These are phyloP conservation scores for Catocala sponsa DNA, from an alignment of 2,888 invertebrate species.

Conservation along the genomic window DNA sequence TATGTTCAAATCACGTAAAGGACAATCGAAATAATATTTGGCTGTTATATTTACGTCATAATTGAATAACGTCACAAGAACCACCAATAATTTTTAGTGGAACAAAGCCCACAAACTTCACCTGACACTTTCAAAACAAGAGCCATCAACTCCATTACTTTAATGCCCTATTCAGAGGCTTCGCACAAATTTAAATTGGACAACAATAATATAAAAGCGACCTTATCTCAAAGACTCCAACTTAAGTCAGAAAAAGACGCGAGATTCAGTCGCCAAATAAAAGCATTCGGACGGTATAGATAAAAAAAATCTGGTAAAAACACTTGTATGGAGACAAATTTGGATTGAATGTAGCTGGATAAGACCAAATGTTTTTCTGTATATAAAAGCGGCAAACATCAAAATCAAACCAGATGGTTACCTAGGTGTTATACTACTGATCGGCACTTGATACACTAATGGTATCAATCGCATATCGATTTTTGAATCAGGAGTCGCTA, in stretches of 20 bases:
- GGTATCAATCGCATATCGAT: no score
- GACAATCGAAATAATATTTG: no score
- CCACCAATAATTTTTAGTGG: neutral
- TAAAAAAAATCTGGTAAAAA: conserved; percentile 49
- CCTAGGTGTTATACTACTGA: no score
- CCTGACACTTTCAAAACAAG: conserved; percentile 23
- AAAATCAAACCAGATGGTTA: no score
- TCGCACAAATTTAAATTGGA: conserved; percentile 43
- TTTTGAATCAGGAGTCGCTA: no score
- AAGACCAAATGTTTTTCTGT: neutral
- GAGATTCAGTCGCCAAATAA: conserved; percentile 44
- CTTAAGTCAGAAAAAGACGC: conserved; percentile 40
- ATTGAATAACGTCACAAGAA: neutral
- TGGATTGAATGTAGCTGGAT: conserved; percentile 25
- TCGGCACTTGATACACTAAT: no score
- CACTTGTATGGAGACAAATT: conserved; percentile 38
- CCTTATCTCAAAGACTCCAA: conserved; percentile 51
- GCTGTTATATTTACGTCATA: no score
- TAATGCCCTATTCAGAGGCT: conserved; percentile 32
- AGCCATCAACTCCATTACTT: conserved; percentile 37
- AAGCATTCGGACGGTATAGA: conserved; percentile 49
- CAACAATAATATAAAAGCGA: conserved; percentile 47
- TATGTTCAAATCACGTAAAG: no score
- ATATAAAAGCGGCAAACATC: no score
- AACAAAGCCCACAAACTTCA: neutral